Conservation (phyloP, 1,140 invertebrate species). For the Lucilia sericata region DNA sequence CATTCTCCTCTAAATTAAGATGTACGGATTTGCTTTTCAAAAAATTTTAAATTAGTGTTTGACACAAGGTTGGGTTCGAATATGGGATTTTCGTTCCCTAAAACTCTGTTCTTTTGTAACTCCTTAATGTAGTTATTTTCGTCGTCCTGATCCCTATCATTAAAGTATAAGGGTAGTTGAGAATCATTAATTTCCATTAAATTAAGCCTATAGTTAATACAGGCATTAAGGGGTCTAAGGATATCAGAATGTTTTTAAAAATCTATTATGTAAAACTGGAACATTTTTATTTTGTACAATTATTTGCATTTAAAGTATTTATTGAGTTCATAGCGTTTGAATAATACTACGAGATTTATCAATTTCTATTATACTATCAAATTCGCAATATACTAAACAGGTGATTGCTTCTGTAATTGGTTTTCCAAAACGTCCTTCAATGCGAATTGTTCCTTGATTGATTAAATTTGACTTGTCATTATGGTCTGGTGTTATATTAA, state of each 20-base stretch:
- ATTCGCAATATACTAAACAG: too few species aligned
- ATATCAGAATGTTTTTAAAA: constrained; percentile 25
- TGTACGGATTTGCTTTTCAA: not conserved
- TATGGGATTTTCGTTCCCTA: not conserved
- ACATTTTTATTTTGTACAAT: not conserved
- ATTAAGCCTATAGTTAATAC: not conserved
- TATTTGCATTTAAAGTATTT: too few species aligned
- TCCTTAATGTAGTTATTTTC: not conserved
- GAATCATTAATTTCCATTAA: not conserved
- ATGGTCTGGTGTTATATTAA: too few species aligned
- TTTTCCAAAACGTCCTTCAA: too few species aligned
- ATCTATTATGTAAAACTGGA: constrained; percentile 42
- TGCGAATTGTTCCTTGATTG: too few species aligned
- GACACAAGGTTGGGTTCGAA: not conserved
- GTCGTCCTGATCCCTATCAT: not conserved
- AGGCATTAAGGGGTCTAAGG: not conserved
- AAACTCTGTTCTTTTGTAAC: not conserved
- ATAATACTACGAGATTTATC: too few species aligned
- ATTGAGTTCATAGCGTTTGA: too few species aligned
- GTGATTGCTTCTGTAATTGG: too few species aligned
- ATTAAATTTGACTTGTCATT: too few species aligned
- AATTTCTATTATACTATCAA: too few species aligned
- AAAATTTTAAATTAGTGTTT: too few species aligned
- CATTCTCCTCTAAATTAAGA: constrained; percentile 22
- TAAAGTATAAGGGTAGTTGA: not conserved